Evolutionary conservation across 64 coral and sea anemone genomes (phyloP).

Genomic region (Orbicella faveolata): DNA sequence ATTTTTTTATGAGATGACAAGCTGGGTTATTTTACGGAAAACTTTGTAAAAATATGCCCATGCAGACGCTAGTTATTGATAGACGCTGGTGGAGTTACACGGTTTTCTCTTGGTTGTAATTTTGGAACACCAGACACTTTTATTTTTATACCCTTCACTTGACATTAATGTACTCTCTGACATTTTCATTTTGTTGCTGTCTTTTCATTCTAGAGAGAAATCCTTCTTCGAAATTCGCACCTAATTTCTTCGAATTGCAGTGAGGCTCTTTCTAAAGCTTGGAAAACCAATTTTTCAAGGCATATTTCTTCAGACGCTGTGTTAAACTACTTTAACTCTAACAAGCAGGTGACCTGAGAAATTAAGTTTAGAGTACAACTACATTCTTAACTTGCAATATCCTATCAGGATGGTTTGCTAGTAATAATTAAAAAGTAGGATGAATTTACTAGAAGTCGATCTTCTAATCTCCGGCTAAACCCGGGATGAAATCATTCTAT

Average conservation of each 20-base stretch:
- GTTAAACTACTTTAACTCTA: slow-evolving; percentile 82
- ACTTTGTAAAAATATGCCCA: too few species aligned
- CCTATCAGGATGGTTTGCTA: too few species aligned
- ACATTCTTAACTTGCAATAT: too few species aligned
- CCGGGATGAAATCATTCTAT: too few species aligned
- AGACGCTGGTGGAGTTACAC: neutral
- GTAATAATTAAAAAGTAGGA: too few species aligned
- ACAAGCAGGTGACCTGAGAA: slow-evolving; percentile 60
- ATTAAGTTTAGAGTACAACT: too few species aligned
- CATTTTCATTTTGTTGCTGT: neutral
- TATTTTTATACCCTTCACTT: neutral
- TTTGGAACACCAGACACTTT: neutral
- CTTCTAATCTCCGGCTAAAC: too few species aligned
- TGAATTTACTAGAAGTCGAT: too few species aligned
- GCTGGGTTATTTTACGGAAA: too few species aligned
- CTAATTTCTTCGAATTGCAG: slow-evolving; percentile 42
- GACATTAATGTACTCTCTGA: too few species aligned
- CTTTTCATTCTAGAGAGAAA: slow-evolving; percentile 52
- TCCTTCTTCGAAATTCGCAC: slow-evolving; percentile 50
- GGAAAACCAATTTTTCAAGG: slow-evolving; percentile 51
- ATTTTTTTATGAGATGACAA: too few species aligned
- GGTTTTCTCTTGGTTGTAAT: neutral
- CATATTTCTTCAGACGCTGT: neutral
- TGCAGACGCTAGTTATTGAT: too few species aligned
- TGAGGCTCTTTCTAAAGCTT: slow-evolving; percentile 38